A percentile compares a stretch with the other conserved stretches of the same genome.
Conservation (phyloP, 2,797 vertebrate species). For the Fistularia commersonii region DNA sequence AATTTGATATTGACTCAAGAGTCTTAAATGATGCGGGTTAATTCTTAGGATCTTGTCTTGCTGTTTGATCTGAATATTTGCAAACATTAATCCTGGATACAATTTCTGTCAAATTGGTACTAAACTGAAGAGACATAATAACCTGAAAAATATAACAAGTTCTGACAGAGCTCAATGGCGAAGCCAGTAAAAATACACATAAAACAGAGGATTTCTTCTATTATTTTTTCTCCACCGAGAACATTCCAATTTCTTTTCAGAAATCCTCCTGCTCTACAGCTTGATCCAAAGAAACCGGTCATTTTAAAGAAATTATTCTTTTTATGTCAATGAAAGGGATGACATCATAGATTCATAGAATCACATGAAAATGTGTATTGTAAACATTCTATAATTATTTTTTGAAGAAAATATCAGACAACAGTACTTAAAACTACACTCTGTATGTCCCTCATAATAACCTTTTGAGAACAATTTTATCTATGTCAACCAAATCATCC, state of each 20-base stretch:
- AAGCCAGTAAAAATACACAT: neutral
- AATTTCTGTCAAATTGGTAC: neutral
- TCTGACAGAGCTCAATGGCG: neutral
- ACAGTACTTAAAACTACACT: too few relatives aligned
- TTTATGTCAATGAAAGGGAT: too few relatives aligned
- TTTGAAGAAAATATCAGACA: too few relatives aligned
- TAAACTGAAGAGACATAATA: neutral
- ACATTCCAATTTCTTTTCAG: neutral
- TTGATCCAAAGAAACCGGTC: too few relatives aligned
- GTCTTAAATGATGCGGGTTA: neutral
- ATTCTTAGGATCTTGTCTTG: neutral
- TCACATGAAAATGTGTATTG: too few relatives aligned
- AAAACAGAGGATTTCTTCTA: neutral
- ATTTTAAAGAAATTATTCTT: too few relatives aligned
- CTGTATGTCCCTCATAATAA: too few relatives aligned
- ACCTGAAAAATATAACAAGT: neutral
- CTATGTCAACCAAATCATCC: constrained; percentile 26
- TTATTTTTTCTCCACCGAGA: neutral
- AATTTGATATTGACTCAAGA: neutral
- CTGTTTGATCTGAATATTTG: constrained; percentile 1
- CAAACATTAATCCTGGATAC: neutral
- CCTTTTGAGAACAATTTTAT: constrained; percentile 4
- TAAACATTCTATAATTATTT: too few relatives aligned
- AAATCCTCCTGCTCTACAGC: too few relatives aligned
- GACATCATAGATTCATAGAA: too few relatives aligned